Conservation (phyloP, 37 sponge, comb jelly and placozoan genomes). For the Agelas oroides region DNA sequence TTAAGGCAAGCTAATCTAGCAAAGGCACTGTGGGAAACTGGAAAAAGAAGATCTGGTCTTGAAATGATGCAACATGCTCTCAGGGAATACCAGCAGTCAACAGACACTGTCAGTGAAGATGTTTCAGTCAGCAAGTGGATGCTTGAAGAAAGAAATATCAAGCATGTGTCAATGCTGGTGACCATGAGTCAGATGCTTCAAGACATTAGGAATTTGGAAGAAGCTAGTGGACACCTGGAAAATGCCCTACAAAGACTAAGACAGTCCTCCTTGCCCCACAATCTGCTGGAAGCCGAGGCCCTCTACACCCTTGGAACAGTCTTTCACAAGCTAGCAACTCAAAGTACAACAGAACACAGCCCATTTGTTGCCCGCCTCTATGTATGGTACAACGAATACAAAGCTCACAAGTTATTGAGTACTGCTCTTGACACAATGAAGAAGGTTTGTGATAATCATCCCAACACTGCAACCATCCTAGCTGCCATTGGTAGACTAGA, state of each 20-base stretch:
- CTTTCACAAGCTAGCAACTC: neutral
- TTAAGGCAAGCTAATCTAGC: constrained; percentile 1
- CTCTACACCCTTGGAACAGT: neutral
- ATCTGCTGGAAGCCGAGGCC: neutral
- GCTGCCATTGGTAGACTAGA: neutral
- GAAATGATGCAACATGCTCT: neutral
- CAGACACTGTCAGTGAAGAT: too few relatives aligned
- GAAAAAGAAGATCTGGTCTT: neutral
- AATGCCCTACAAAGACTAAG: neutral
- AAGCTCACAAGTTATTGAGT: neutral
- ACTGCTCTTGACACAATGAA: neutral
- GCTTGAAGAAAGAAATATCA: too few relatives aligned
- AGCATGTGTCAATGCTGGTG: too few relatives aligned
- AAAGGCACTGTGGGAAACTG: neutral
- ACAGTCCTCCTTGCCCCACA: neutral
- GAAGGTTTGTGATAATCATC: neutral
- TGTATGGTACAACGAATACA: neutral
- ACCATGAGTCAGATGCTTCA: neutral
- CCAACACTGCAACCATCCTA: constrained; percentile 4
- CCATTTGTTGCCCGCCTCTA: too few relatives aligned
- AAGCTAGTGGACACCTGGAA: neutral
- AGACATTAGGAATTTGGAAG: neutral
- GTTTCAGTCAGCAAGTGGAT: too few relatives aligned
- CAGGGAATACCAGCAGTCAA: too few relatives aligned
- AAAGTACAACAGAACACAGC: too few relatives aligned